Base-by-base conservation (phyloP, 1,140 invertebrate genomes). In the Euwallacea similis region DNA sequence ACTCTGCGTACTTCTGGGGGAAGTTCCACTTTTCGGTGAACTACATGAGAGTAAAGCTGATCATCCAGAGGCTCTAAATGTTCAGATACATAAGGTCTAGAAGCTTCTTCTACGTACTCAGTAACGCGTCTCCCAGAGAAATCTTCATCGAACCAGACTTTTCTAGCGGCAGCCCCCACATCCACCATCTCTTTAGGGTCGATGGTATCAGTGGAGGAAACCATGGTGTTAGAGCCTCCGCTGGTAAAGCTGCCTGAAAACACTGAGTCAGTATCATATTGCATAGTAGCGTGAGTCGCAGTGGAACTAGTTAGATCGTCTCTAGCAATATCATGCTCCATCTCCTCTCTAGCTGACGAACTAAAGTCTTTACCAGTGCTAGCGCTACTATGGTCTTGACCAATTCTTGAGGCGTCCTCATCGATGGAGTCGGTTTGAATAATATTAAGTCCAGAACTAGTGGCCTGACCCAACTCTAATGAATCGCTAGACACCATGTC, bases 231-330 rank as follows among this genome's bases (percentile, higher is more conserved):
- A 56, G 89, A 90, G 70, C 89, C 89, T 76, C 87, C 89, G 81
- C 91, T 92, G 42, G 91, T 92, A 50, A 93, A 86, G 81, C 91
- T 93, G 13, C 90, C 90, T 6, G 91, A 93, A 88, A 92, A 92
- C 15, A 91, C 86, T 0, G 91, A 93, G 76, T 93, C 91, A 0
- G 89, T 90, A 80, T 93, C 91, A 76, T 90, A 91, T 75, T 92
- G 91, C 77, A 91, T 93, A n/a, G 91, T 93, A 13, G 91, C 91
- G 77, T 91, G 87, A 0, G 91, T 93, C 0, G 90, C 91, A 11
- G 90, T 90, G 2, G 91, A 92, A 76, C 89, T 91, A 0, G 89
- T 88, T 8, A 87, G 88, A 73, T 89, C 88, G 15, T 89, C 74
- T 64, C 88, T 90, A 71, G 89, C 88, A 2, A 87, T 89, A 75